Percentiles rank a stretch among this genome's conserved stretches.
These are phyloP conservation scores for Toxotes jaculatrix DNA, from an alignment of 2,113 vertebrate genomes.

Conservation along the genomic window DNA sequence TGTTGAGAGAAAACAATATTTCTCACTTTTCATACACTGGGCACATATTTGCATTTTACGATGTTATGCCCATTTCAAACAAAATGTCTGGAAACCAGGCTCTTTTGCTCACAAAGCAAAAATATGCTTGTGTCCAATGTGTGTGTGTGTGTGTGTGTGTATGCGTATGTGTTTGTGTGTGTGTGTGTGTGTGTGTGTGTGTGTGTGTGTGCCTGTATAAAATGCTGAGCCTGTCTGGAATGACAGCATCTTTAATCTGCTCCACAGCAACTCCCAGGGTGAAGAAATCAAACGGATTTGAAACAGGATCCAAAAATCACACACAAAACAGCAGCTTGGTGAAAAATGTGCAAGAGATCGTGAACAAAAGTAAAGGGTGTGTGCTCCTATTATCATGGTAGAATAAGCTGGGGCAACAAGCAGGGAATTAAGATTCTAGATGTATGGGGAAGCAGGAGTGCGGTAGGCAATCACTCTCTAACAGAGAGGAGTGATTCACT, in stretches of 20 bases:
- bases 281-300: slow-evolving; percentile 37
- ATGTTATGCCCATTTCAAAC: slow-evolving; percentile 7
- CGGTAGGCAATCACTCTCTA: slow-evolving; percentile 59
- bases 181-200: neutral
- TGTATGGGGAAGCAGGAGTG: slow-evolving; percentile 2
- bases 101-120: slow-evolving; percentile 14
- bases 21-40: slow-evolving; percentile 6
- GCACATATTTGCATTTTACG: slow-evolving; percentile 28
- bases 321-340: slow-evolving; percentile 12
- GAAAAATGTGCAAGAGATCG: slow-evolving; percentile 38
- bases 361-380: slow-evolving; percentile 37
- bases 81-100: slow-evolving; percentile 1
- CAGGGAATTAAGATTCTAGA: slow-evolving; percentile 67
- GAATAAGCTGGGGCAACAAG: slow-evolving; percentile 39
- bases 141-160: neutral
- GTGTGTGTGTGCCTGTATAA: slow-evolving; percentile 21
- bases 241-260: slow-evolving; percentile 43
- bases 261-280: slow-evolving; percentile 26
- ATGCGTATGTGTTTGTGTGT: neutral
- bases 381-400: slow-evolving; percentile 26
- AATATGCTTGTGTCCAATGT: neutral
- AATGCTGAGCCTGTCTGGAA: slow-evolving; percentile 31
- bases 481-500: slow-evolving; percentile 48
- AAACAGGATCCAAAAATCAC: slow-evolving; percentile 20
- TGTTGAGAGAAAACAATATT: slow-evolving; percentile 29